These are phyloP conservation scores for Ochotona princeps DNA, from an alignment of 2,113 vertebrate genomes.

Conservation along the genomic window DNA sequence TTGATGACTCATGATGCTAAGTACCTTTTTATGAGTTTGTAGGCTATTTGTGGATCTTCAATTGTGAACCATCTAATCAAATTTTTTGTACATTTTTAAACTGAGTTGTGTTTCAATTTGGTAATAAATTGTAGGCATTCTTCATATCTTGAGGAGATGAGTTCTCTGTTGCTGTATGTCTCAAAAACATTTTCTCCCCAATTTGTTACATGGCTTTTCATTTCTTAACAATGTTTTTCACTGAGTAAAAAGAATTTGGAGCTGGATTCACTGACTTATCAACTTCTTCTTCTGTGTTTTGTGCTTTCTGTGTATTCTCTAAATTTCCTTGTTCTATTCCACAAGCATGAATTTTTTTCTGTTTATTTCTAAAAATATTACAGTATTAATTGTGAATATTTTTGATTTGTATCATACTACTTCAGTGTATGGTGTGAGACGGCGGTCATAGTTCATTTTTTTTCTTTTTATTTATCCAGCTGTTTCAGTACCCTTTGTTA, in stretches of 20 bases:
- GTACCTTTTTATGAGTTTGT: not conserved
- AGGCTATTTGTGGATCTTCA: not conserved
- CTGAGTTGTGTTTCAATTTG: not conserved
- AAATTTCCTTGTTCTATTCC: not conserved
- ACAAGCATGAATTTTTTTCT: not conserved
- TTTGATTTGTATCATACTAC: conserved; percentile 15
- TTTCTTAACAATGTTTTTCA: not conserved
- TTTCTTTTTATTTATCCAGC: not conserved
- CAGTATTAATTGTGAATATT: not conserved
- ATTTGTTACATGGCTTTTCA: not conserved
- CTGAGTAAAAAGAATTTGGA: not conserved
- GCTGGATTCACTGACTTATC: not conserved
- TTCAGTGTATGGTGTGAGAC: not conserved
- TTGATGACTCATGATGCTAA: not conserved
- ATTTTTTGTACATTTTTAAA: not conserved
- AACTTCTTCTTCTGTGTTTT: conserved; percentile 22
- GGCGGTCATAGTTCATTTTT: not conserved
- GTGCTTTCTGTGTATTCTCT: not conserved
- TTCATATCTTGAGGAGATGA: conserved; percentile 30
- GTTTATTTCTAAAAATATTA: conserved; percentile 7
- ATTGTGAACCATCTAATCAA: not conserved
- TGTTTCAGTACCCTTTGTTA: conserved; percentile 27
- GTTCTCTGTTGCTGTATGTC: conserved; percentile 3
- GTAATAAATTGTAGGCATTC: not conserved
- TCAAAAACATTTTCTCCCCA: not conserved